Evolutionary conservation across 2,888 invertebrate genomes (phyloP).

Genomic region (Slavum lentiscoides): DNA sequence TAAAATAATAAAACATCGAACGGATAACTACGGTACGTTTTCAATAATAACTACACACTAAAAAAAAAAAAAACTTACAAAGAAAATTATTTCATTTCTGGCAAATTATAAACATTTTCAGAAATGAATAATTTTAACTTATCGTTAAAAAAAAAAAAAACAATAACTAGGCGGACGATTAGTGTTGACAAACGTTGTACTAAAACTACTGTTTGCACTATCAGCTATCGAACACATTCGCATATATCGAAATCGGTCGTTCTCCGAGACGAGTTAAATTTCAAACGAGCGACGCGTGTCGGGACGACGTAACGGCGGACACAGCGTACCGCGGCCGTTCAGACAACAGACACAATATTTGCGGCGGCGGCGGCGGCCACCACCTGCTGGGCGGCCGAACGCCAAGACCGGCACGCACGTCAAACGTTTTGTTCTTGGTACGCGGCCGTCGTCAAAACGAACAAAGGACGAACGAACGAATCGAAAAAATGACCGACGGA

Average conservation of each 20-base stretch:
- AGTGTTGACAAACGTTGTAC: background rate
- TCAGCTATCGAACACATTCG: no score
- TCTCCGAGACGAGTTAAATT: no score
- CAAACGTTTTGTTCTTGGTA: background rate
- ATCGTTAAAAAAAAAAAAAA: background rate
- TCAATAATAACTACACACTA: no score
- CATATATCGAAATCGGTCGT: no score
- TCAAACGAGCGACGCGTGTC: no score
- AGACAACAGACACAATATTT: background rate
- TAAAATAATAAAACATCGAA: background rate
- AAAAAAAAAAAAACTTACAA: background rate
- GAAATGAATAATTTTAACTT: conserved; percentile 18
- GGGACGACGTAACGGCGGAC: no score
- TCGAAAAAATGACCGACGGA: no score
- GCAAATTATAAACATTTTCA: conserved; percentile 29
- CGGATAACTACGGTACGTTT: no score
- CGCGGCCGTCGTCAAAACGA: background rate
- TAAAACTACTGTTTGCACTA: no score
- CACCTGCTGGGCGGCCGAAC: no score
- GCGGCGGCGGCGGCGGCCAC: background rate
- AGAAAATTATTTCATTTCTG: conserved; percentile 29
- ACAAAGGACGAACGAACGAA: no score
- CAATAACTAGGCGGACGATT: background rate
- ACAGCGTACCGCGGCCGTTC: background rate
- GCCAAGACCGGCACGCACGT: no score